Evolutionary conservation across 2,888 invertebrate species (phyloP), one percentile per base, ranked within the genome.

Genomic region (Neoaliturus tenellus): DNA sequence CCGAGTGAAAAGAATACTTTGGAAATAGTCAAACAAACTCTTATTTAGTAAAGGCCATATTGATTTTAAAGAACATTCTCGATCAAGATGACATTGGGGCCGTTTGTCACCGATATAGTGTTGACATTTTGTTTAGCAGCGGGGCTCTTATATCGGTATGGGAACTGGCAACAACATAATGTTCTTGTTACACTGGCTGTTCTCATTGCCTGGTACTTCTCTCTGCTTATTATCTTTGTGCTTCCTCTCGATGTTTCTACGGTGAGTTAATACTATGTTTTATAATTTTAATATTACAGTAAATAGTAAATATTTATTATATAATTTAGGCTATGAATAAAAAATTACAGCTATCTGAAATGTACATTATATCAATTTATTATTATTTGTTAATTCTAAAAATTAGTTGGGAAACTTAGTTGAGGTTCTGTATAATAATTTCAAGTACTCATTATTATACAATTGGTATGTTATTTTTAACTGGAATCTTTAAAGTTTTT

Each of bases 131-230:
- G 94, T 84, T 89, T 97, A 85, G 96, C 96, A 80, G 94, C 95
- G 44, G 94, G 94, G 83, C 92, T 98, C 78, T 92, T 99, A 71
- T 98, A 97, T 90, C 94, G 97, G 90, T 99, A 99, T 94, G 99
- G 99, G 35, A 98, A 99, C 91, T 97, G 98, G 92, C 96, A 96
- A 90, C 94, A 96, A 87, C 99, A 99, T 91, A 98, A 98, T 91
- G 93, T 97, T 87, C 92, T 98, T 87, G 99, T 99, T 48, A 99
- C 99, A 1, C 91, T 98, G 67, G 96, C 98, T 55, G 98, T 99
- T 23, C 93, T 99, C 81, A 94, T 98, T 87, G 98, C 99, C 86
- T 99, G 99, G 99, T 99, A 98, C 91, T 99, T 99, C 91, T 99
- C 99, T 39, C 96, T 99, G 91, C 93, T 99, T 88, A 99, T 99